Percentiles rank a stretch among this genome's conserved stretches.
Conservation (phyloP, 2,888 invertebrate genomes). For the Theretra japonica region DNA sequence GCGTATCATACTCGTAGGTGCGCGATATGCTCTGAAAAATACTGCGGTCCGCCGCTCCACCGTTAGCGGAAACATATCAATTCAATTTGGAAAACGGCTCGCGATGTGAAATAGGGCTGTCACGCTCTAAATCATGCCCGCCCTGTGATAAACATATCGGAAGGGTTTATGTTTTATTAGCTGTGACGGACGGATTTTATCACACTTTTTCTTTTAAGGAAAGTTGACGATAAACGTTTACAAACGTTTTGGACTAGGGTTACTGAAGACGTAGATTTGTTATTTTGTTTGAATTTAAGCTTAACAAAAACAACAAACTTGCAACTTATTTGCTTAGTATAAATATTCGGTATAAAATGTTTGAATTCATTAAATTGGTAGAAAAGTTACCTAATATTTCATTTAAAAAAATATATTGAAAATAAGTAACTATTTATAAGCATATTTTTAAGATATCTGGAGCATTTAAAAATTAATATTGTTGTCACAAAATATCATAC, state of each 20-base stretch:
- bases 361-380: too few relatives aligned
- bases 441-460: too few relatives aligned
- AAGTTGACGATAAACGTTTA: conserved; percentile 21
- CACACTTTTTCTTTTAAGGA: conserved; percentile 31
- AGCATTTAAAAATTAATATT: too few relatives aligned
- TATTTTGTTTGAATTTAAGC: not conserved
- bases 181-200: conserved; percentile 66
- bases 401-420: too few relatives aligned
- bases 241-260: conserved; percentile 1
- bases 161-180: conserved; percentile 78
- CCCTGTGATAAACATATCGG: conserved; percentile 77
- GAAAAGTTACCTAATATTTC: too few relatives aligned
- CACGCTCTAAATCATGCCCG: conserved; percentile 73
- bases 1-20: conserved; percentile 62
- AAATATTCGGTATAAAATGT: not conserved
- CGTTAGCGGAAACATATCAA: conserved; percentile 83
- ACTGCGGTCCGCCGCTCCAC: conserved; percentile 57
- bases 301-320: too few relatives aligned
- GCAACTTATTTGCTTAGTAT: not conserved
- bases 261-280: not conserved
- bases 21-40: conserved; percentile 80
- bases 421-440: too few relatives aligned
- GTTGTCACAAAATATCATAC: too few relatives aligned
- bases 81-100: conserved; percentile 77
- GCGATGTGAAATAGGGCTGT: conserved; percentile 72